Base-by-base conservation (phyloP, 2,888 invertebrate genomes). In the Watsonalla binaria region DNA sequence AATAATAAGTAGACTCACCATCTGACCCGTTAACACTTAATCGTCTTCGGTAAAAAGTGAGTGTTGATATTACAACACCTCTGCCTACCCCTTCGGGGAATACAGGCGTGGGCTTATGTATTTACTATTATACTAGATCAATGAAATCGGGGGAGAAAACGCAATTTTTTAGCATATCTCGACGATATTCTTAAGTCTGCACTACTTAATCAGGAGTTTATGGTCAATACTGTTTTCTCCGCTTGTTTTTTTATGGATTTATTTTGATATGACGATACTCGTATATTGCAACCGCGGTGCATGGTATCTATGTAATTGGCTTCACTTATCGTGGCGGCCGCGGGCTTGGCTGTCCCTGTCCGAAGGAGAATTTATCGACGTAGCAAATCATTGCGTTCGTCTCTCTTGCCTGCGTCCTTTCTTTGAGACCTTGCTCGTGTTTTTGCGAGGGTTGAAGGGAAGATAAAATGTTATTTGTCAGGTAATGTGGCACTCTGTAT, bases 271-370 rank as follows among this genome's bases (percentile, higher is more conserved):
- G 63, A 66, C 71, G 74, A 74, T 68, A 73, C 68, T 72, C 72
- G 72, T 73, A 68, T 69, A 69, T 71, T 75, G 73, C 73, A 72
- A 71, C 75, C 74, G 70, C 74, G 73, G 77, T 74, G 75, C 80
- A 75, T 71, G 74, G 80, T 79, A 80, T 83, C 79, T 70, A 77
- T 70, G 78, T 88, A 87, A 88, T 87, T 86, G 86, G 86, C 86
- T 86, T 85, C 84, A 84, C 83, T 85, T 86, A 84, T 79, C 80
- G 79, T 74, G 78, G 75, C 72, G 68, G 85, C 87, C 84, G 75
- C 79, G 74, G 85, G 84, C 85, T 74, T 73, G 76, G 76, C 78
- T 76, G 82, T 79, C 78, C 77, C 80, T 78, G 79, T 80, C 81
- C 69, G 66, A 68, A 68, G 65, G 67, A 69, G 74, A 75, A 85